These are phyloP conservation scores for Pristis pectinata DNA, from an alignment of 2,797 vertebrate genomes.

Conservation along the genomic window DNA sequence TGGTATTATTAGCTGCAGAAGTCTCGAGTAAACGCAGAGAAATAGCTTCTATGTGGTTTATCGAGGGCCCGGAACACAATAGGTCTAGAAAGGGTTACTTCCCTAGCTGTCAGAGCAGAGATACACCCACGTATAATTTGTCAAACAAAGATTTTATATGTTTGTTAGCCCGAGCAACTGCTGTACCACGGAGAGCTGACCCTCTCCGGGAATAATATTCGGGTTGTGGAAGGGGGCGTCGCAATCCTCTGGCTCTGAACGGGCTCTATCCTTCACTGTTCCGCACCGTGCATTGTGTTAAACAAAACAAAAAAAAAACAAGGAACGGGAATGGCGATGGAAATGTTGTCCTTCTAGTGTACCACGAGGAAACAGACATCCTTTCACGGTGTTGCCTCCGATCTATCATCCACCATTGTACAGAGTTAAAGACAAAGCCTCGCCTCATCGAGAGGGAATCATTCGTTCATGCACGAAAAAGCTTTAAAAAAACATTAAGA, in stretches of 20 bases:
- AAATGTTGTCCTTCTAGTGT: conserved; percentile 46
- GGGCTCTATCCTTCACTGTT: background rate
- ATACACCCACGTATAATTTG: conserved; percentile 19
- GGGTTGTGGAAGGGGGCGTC: background rate
- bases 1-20: conserved; percentile 73
- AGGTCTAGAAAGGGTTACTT: conserved; percentile 16
- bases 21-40: conserved; percentile 63
- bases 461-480: conserved; percentile 56
- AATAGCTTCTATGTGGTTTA: conserved; percentile 58
- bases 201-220: background rate
- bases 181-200: background rate
- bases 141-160: conserved; percentile 30
- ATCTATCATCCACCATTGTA: conserved; percentile 58
- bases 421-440: conserved; percentile 46
- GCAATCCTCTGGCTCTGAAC: background rate
- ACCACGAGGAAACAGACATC: conserved; percentile 47
- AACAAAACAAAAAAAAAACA: conserved; percentile 43
- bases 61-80: background rate
- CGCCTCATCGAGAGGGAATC: conserved; percentile 48
- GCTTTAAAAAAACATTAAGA: conserved; percentile 52
- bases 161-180: background rate
- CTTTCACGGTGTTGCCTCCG: conserved; percentile 49
- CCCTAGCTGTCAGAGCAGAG: conserved; percentile 10
- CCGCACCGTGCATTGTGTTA: too few relatives aligned
- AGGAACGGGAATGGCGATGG: conserved; percentile 34